These are phyloP conservation scores for Paracanthobrama guichenoti DNA, from an alignment of 2,113 vertebrate species.

Conservation along the genomic window DNA sequence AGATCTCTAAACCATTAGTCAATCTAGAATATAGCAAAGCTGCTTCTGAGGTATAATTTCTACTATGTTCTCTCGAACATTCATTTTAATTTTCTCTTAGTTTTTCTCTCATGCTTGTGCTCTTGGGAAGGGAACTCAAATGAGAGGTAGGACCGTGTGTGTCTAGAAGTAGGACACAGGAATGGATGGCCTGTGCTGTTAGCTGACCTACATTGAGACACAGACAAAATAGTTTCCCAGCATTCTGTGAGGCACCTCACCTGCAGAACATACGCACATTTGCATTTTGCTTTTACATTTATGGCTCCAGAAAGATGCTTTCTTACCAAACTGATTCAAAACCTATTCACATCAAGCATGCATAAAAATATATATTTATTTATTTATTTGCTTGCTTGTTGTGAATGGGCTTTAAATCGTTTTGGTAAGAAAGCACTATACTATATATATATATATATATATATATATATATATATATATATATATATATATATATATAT, in stretches of 20 bases:
- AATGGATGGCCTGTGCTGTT: conserved; percentile 79
- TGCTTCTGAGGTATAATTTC: background rate
- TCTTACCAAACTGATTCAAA: background rate
- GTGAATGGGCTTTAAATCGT: no score
- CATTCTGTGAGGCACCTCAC: conserved; percentile 4
- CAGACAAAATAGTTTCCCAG: conserved; percentile 74
- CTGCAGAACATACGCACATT: conserved; percentile 16
- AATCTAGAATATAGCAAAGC: background rate
- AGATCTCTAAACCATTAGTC: background rate
- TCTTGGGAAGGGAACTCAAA: conserved; percentile 25
- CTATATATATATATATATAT: no score
- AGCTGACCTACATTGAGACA: conserved; percentile 81
- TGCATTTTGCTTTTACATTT: conserved; percentile 11
- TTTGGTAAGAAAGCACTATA: no score
- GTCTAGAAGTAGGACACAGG: conserved; percentile 75
- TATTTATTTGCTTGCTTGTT: no score
- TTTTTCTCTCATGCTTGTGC: background rate
- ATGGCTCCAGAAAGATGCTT: background rate
- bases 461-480: no score
- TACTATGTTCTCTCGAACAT: background rate
- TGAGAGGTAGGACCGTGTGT: conserved; percentile 37
- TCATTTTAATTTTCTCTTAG: background rate
- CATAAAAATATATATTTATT: no score
- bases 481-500: no score
- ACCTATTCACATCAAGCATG: background rate